phyloP scores from a whole-genome alignment of 2,797 vertebrate species.

The Macroramphosus scolopax region DNA sequence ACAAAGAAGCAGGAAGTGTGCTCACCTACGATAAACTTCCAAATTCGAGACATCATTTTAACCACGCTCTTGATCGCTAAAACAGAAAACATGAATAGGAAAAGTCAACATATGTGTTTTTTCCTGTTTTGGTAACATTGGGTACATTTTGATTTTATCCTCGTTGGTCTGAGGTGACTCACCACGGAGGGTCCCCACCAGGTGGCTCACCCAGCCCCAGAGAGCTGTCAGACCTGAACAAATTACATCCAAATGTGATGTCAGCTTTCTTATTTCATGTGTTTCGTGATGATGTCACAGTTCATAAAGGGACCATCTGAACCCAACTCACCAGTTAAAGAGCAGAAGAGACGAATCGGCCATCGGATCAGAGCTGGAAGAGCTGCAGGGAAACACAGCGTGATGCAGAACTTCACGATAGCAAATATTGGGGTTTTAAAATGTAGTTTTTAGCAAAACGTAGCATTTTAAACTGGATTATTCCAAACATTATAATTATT shows the following conservation, averaged over 20 bases:
- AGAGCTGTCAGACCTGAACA: conserved; percentile 65
- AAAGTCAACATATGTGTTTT: background rate
- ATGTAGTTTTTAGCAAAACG: no score
- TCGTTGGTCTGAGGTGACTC: conserved; percentile 1
- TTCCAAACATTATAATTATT: no score
- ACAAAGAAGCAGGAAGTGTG: background rate
- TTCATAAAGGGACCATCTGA: no score
- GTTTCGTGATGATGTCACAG: no score
- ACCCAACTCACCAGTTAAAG: conserved; percentile 65
- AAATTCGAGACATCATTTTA: conserved; percentile 56
- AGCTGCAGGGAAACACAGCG: conserved; percentile 41
- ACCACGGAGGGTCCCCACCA: conserved; percentile 68
- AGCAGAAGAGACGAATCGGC: conserved; percentile 70
- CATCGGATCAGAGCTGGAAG: conserved; percentile 71
- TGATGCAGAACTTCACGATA: no score
- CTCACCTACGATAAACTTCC: conserved; percentile 63
- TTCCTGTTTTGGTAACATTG: background rate
- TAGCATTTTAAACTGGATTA: no score
- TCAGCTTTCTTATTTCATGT: no score
- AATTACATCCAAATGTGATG: no score
- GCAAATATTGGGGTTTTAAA: no score
- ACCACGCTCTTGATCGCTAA: conserved; percentile 62
- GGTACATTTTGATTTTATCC: background rate
- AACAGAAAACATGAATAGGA: conserved; percentile 9
- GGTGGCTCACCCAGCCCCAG: conserved; percentile 68